These are phyloP conservation scores for Epistrophe eligans DNA, from an alignment of 2,888 invertebrate species.

Conservation along the genomic window DNA sequence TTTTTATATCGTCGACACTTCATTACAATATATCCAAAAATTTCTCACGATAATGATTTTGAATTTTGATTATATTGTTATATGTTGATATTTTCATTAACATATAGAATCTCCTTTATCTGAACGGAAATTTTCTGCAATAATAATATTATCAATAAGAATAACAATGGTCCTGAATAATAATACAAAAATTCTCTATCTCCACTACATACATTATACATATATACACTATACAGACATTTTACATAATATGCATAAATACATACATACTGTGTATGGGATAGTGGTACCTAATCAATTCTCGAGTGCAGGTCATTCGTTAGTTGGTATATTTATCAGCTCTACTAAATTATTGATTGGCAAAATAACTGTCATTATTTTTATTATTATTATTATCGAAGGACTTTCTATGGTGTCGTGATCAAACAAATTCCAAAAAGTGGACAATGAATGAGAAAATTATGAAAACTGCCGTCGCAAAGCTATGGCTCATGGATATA, in stretches of 20 bases:
- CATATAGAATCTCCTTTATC: not conserved
- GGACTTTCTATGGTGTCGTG: conserved; percentile 13
- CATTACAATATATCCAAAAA: not conserved
- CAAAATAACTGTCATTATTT: conserved; percentile 30
- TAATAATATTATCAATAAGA: not conserved
- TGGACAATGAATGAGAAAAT: conserved; percentile 35
- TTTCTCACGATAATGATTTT: not conserved
- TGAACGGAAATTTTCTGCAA: not conserved
- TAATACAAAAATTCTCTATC: conserved; percentile 13
- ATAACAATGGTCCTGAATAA: conserved; percentile 31
- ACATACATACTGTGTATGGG: no score
- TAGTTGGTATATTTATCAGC: conserved; percentile 1
- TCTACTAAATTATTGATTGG: conserved; percentile 39
- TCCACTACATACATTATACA: not conserved
- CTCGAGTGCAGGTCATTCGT: conserved; percentile 19
- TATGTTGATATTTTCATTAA: conserved; percentile 17
- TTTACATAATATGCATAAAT: not conserved
- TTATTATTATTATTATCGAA: conserved; percentile 32
- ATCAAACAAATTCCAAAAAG: conserved; percentile 39
- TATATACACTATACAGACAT: not conserved
- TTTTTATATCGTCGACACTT: not conserved
- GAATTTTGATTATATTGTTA: conserved; percentile 15
- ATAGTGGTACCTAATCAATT: conserved; percentile 23
- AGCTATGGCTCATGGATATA: not conserved
- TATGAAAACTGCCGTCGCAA: conserved; percentile 24